Base-by-base conservation (phyloP, 2,797 vertebrate genomes). In the Rhinatrema bivittatum region DNA sequence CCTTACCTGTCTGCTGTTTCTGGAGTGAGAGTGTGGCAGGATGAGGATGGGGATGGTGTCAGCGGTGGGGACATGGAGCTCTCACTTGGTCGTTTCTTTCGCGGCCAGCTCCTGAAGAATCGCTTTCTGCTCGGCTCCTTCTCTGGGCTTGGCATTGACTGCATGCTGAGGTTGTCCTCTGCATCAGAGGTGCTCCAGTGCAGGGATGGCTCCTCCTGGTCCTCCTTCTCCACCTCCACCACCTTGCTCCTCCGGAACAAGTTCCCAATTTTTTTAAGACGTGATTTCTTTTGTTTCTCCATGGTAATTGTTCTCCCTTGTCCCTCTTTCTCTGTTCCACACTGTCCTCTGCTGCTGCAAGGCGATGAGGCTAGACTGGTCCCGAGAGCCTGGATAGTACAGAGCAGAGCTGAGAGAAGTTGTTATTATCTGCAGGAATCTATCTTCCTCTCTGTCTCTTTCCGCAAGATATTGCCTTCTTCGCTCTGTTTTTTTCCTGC, bases 221-320 rank as follows among this genome's bases (percentile, higher is more conserved):
- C n/a, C 27, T 4, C 34, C 18, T 42, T 42, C 12, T 36, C 46
- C 5, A 35, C 24, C 5, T 46, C 43, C 15, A 25, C 11, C 20
- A 15, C 4, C 13, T 22, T 17, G 28, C 29, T 25, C 16, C 21
- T 25, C n/a, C n/a, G n/a, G 17, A 50, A 50, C 12, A 50, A 33
- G 17, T 25, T 32, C 3, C 47, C 39, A 15, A 49, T 29, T 17
- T 13, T 36, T 1, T 14, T 16, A 13, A 50, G 31, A n/a, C 27
- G 31, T 16, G 16, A 18, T 21, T 38, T 50, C 32, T 38, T 50
- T 25, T 38, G 43, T 16, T 40, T 47, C 26, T 50, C 47, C 47
- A 50, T 50, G 13, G 25, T 16, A 14, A 28, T 38, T 26, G 13
- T 25, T 42, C 20, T 45, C 51, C 16, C 55, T 52, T 42, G 40